phyloP scores from a whole-genome alignment of 2,888 invertebrate genomes.

The Coelopa pilipes region DNA sequence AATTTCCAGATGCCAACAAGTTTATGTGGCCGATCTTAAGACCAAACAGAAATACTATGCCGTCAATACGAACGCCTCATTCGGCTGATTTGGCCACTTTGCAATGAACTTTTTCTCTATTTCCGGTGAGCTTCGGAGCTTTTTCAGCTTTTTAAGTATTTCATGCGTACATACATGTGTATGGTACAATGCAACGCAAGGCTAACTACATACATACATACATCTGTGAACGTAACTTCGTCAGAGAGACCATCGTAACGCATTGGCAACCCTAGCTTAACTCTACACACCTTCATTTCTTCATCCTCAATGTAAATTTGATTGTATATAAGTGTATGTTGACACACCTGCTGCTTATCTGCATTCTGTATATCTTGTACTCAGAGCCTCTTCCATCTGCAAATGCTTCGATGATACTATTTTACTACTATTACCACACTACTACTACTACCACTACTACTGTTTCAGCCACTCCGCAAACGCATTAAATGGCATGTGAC shows the following conservation, averaged over 20 bases:
- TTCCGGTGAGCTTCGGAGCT: slow-evolving; percentile 31
- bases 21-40: slow-evolving; percentile 61
- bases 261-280: not conserved
- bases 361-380: not conserved
- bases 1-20: slow-evolving; percentile 62
- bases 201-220: not conserved
- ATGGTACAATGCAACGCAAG: not conserved
- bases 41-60: slow-evolving; percentile 62
- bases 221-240: slow-evolving; percentile 1
- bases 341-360: not conserved
- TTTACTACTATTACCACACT: too few relatives aligned
- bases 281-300: not conserved
- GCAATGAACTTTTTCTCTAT: not conserved
- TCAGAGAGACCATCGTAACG: not conserved
- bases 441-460: slow-evolving; percentile 1
- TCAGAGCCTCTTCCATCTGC: not conserved
- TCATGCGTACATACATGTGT: not conserved
- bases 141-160: not conserved
- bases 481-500: slow-evolving; percentile 5
- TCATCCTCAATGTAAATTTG: not conserved
- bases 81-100: slow-evolving; percentile 1
- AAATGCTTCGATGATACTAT: not conserved
- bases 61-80: slow-evolving; percentile 59
- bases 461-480: not conserved
- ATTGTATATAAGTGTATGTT: not conserved